Conservation (phyloP, 2,888 invertebrate genomes). For the Cacoxenus indagator region DNA sequence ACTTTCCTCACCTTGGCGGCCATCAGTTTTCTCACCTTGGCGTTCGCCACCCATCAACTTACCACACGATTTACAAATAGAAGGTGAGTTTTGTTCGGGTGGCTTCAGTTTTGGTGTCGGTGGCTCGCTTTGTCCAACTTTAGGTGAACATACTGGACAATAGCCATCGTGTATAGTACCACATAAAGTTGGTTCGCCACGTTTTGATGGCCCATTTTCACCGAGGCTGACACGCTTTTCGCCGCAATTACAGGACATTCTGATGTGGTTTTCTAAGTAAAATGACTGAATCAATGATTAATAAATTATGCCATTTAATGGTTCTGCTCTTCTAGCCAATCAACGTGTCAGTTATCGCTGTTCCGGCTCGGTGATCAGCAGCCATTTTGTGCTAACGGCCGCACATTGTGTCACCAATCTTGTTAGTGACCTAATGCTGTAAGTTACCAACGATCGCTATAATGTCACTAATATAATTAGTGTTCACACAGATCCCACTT, state of each 20-base stretch:
- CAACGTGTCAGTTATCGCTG: constrained; percentile 67
- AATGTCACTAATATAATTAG: neutral
- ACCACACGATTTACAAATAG: neutral
- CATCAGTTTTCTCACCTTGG: neutral
- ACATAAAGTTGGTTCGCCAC: too few relatives aligned
- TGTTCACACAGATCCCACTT: constrained; percentile 72
- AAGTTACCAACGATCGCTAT: constrained; percentile 44
- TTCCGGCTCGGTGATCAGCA: constrained; percentile 73
- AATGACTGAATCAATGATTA: too few relatives aligned
- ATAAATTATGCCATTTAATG: too few relatives aligned
- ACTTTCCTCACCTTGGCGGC: neutral
- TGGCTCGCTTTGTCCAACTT: too few relatives aligned
- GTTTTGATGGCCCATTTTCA: neutral
- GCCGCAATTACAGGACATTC: neutral
- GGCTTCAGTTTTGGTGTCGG: too few relatives aligned
- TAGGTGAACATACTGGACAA: neutral
- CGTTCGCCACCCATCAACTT: neutral
- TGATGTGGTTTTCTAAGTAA: too few relatives aligned
- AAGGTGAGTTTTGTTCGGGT: too few relatives aligned
- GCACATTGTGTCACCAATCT: constrained; percentile 75
- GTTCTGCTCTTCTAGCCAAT: constrained; percentile 49
- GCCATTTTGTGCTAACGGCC: constrained; percentile 74
- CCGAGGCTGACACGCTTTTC: neutral
- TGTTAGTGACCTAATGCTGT: constrained; percentile 70
- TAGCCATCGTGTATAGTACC: too few relatives aligned